Conservation (phyloP, 2,888 invertebrate genomes). For the Tiphia femorata region DNA sequence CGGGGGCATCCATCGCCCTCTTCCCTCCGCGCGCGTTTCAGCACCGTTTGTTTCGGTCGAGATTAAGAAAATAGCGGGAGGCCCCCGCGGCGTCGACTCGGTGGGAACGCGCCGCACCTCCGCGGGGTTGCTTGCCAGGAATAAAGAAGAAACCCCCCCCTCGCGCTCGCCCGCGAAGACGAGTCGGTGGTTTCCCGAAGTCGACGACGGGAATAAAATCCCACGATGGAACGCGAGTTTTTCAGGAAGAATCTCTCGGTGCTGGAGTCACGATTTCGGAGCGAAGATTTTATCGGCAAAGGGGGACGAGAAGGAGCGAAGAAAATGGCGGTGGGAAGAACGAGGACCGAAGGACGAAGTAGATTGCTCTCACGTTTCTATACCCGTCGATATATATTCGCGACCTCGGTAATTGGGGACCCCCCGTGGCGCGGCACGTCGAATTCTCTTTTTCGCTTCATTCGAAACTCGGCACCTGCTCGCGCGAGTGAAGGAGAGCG, state of each 20-base stretch:
- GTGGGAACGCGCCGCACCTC: constrained; percentile 39
- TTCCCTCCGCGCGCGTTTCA: too few relatives aligned
- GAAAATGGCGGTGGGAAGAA: constrained; percentile 23
- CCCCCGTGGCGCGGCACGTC: constrained; percentile 49
- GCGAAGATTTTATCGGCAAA: too few relatives aligned
- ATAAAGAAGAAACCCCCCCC: constrained; percentile 16
- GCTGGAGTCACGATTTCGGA: neutral
- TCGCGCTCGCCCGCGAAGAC: constrained; percentile 12
- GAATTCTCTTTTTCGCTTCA: constrained; percentile 36
- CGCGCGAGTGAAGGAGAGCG: neutral
- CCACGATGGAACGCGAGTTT: neutral
- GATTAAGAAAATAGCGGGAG: constrained; percentile 64
- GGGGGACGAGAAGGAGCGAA: too few relatives aligned
- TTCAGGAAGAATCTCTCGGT: neutral
- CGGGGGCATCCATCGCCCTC: constrained; percentile 12
- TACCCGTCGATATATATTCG: too few relatives aligned
- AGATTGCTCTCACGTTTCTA: constrained; percentile 12
- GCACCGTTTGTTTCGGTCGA: constrained; percentile 31
- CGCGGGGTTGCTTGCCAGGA: constrained; percentile 6
- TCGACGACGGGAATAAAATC: neutral
- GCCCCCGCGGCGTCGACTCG: constrained; percentile 48
- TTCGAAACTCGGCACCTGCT: constrained; percentile 39
- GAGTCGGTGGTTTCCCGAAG: too few relatives aligned
- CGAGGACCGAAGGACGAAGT: constrained; percentile 25
- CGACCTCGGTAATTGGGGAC: constrained; percentile 43